Conservation (phyloP, 2,797 vertebrate species). For the Hydrophis major region DNA sequence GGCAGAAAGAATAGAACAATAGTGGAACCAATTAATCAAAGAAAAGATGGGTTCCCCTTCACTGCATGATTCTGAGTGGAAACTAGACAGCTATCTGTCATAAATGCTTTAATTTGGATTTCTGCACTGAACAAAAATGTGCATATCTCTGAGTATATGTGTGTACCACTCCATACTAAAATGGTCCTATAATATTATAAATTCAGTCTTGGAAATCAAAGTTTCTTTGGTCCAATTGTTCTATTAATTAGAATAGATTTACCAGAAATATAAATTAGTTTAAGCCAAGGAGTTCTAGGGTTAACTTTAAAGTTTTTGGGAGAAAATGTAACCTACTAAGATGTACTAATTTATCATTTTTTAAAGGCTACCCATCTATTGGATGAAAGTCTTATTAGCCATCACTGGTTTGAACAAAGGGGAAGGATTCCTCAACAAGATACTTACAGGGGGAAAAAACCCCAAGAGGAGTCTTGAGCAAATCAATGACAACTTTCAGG, state of each 20-base stretch:
- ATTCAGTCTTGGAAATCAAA: neutral
- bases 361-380: neutral
- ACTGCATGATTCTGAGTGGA: neutral
- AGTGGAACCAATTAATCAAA: neutral
- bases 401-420: neutral
- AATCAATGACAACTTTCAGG: neutral
- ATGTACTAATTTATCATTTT: neutral
- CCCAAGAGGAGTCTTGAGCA: neutral
- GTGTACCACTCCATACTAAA: neutral
- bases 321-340: neutral
- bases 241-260: neutral
- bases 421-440: neutral
- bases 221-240: neutral
- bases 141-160: neutral
- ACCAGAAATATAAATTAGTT: neutral
- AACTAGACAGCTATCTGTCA: neutral
- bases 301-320: neutral
- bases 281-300: neutral
- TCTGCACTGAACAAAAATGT: neutral
- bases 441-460: neutral
- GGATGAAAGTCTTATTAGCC: neutral
- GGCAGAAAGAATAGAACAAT: neutral
- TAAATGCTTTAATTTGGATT: neutral
- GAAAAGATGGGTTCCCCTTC: neutral
- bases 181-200: neutral